phyloP scores from a whole-genome alignment of 2,113 vertebrate genomes.

The Apus apus region DNA sequence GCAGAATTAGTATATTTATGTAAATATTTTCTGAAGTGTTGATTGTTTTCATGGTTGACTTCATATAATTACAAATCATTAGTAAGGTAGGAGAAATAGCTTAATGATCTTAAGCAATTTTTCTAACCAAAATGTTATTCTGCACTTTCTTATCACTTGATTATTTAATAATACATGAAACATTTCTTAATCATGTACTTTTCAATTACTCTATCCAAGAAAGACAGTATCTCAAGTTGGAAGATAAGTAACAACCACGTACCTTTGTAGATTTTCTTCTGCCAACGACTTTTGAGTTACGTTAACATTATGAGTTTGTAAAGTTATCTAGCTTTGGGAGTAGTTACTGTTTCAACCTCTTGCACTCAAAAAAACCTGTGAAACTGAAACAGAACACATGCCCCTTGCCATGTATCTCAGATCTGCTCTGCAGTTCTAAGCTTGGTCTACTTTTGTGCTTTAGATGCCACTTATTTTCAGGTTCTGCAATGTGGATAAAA shows the following conservation, averaged over 20 bases:
- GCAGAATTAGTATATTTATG: constrained; percentile 38
- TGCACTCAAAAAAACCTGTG: neutral
- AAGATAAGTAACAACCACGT: neutral
- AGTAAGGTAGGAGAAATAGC: constrained; percentile 18
- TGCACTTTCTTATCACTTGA: neutral
- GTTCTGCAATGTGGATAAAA: neutral
- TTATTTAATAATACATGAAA: neutral
- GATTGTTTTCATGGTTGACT: constrained; percentile 35
- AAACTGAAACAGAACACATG: no score
- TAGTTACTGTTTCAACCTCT: neutral
- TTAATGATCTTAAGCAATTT: no score
- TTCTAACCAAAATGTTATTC: no score
- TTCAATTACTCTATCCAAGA: neutral
- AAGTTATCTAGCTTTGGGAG: neutral
- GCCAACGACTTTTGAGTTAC: neutral
- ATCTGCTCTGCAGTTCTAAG: neutral
- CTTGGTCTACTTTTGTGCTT: neutral
- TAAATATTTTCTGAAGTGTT: constrained; percentile 50
- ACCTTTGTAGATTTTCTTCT: neutral
- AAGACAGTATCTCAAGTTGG: neutral
- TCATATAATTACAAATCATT: constrained; percentile 38
- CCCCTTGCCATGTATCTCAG: neutral
- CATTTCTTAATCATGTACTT: neutral
- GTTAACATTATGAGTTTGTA: neutral
- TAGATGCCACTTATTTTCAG: neutral